These are phyloP conservation scores for Bathynomus jamesi DNA, from an alignment of 1,140 invertebrate genomes.

Conservation along the genomic window DNA sequence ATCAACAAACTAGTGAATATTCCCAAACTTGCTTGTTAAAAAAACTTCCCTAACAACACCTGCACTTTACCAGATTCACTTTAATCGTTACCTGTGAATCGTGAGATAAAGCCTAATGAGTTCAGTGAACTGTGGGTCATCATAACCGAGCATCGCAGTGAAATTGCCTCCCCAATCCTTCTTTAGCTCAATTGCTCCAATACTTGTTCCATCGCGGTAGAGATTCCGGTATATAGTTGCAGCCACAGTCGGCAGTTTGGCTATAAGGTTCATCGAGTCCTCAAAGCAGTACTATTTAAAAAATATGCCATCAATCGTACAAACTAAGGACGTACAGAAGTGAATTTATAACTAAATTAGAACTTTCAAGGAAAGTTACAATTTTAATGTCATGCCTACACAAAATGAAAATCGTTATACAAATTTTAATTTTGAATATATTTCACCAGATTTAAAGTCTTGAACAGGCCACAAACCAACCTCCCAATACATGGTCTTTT, in stretches of 20 bases:
- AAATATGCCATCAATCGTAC: constrained; percentile 28
- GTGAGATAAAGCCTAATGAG: constrained; percentile 91
- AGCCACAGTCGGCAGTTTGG: constrained; percentile 88
- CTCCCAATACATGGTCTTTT: constrained; percentile 84
- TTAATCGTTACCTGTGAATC: constrained; percentile 86
- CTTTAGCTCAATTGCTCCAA: constrained; percentile 76
- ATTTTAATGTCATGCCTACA: background rate
- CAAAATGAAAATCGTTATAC: no score
- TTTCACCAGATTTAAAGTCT: no score
- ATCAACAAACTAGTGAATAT: no score
- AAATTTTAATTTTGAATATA: no score
- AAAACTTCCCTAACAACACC: no score
- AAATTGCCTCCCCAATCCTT: constrained; percentile 96
- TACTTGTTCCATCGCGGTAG: constrained; percentile 66
- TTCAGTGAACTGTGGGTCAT: constrained; percentile 75
- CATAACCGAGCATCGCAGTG: constrained; percentile 82
- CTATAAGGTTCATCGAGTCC: constrained; percentile 93
- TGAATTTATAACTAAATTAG: background rate
- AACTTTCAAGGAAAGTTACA: background rate
- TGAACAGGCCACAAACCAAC: no score
- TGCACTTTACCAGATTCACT: no score
- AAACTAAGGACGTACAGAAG: no score
- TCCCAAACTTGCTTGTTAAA: no score
- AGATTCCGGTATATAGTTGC: constrained; percentile 90
- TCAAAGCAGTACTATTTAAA: constrained; percentile 64